Base-by-base conservation (phyloP, 2,797 vertebrate species). In the Aphelocoma californica region DNA sequence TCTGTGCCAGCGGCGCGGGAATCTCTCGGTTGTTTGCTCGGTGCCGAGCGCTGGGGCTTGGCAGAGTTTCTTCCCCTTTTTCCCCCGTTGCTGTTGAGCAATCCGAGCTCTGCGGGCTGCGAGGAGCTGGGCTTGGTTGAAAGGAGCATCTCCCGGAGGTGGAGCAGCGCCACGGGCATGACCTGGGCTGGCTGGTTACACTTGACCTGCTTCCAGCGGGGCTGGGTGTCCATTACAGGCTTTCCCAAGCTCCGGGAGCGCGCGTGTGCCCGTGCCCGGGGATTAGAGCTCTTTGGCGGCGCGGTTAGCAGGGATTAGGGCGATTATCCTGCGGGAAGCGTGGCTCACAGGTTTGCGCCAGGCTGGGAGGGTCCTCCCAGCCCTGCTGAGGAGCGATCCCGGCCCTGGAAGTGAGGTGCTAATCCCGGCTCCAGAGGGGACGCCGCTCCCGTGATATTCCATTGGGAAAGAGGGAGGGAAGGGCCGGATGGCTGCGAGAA, bases 241-340 rank as follows among this genome's bases (percentile, higher is more conserved):
- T 92, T 70, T 31, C 42, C 75, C 75, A 48, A 81, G 79, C 86
- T 28, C 73, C 58, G 42, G 6, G 1, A 0, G 31, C 67, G 62
- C 58, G 5, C 9, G 70, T 56, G 91, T 88, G 84, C 71, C 84
- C 23, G 31, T 42, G 93, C 83, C 17, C 2, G 57, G 85, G 74
- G 91, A 97, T 92, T 93, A 96, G 87, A 67, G 93, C 92, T 94
- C 72, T 81, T 95, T 54, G 85, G 92, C 87, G 45, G 89, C 13
- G 16, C 2, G 18, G 70, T 88, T 86, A 81, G 90, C 14, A 26
- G 85, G 94, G 95, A 95, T 96, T 97, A 87, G 88, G 91, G 85
- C 4, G 7, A 95, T 96, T 88, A 94, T 74, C 96, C 50, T 77
- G 8, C 62, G 79, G 74, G 44, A 84, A 88, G 48, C 62, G 2